A percentile compares a stretch with the other conserved stretches of the same genome.
These are phyloP conservation scores for Nipponia nippon DNA, from an alignment of 2,113 vertebrate genomes.

Conservation along the genomic window DNA sequence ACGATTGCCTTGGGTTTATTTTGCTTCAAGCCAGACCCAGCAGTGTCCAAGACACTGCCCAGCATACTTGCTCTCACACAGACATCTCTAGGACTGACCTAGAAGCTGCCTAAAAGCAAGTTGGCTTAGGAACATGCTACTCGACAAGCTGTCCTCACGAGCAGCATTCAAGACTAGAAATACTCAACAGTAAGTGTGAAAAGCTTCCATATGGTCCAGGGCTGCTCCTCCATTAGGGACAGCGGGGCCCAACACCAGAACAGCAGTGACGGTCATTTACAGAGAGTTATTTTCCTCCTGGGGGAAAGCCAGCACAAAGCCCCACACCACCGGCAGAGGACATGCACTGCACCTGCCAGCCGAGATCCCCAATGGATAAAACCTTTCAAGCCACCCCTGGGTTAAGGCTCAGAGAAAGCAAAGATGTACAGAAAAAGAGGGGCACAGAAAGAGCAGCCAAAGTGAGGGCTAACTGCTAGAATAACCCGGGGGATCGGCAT, in stretches of 20 bases:
- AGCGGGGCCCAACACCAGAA: background rate
- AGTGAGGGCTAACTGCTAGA: background rate
- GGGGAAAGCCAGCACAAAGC: background rate
- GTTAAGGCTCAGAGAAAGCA: background rate
- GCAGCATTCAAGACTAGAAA: background rate
- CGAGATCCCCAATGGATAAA: fast-evolving
- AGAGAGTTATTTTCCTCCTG: background rate
- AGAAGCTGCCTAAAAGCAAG: background rate
- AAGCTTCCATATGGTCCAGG: background rate
- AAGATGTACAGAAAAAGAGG: background rate
- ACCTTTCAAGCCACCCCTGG: background rate
- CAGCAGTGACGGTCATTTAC: background rate
- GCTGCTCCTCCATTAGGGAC: background rate
- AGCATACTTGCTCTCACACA: background rate
- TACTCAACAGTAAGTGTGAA: background rate
- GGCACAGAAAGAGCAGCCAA: background rate
- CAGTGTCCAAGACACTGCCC: background rate
- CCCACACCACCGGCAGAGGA: background rate
- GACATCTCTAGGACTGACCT: background rate
- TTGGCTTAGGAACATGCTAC: background rate
- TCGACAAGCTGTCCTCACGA: background rate
- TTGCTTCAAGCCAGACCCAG: background rate
- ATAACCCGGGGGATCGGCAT: background rate
- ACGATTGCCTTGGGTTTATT: background rate
- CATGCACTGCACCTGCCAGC: background rate